phyloP scores from a whole-genome alignment of 2,888 invertebrate species.

The Polia nebulosa region DNA sequence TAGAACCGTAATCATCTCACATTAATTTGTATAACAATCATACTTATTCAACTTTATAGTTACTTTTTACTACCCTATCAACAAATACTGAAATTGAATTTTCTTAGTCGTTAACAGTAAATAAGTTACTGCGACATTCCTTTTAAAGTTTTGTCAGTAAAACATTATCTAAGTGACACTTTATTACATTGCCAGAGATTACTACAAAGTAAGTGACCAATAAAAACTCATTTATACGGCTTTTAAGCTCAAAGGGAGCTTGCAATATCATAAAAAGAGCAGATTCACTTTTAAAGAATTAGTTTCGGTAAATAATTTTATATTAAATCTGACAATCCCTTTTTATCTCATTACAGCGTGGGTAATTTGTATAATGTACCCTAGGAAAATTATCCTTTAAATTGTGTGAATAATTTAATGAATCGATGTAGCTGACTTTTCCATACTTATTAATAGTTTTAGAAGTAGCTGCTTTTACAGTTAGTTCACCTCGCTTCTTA shows the following conservation, averaged over 20 bases:
- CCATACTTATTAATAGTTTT: not conserved
- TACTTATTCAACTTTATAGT: constrained; percentile 6
- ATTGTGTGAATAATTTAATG: not conserved
- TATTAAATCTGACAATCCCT: constrained; percentile 50
- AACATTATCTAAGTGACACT: constrained; percentile 68
- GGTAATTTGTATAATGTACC: constrained; percentile 37
- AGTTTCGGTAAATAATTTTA: constrained; percentile 67
- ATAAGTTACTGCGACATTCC: constrained; percentile 52
- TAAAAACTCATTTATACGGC: constrained; percentile 72
- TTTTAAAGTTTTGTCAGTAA: constrained; percentile 58
- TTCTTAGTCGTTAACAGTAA: constrained; percentile 46
- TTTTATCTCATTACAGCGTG: constrained; percentile 52
- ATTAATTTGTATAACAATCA: not conserved
- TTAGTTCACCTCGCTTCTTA: not conserved
- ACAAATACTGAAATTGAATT: constrained; percentile 10
- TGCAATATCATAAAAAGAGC: constrained; percentile 69
- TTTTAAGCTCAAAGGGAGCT: constrained; percentile 65
- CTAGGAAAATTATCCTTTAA: constrained; percentile 9
- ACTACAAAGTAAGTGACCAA: constrained; percentile 71
- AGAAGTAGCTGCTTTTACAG: not conserved
- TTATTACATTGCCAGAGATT: constrained; percentile 69
- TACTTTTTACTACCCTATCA: constrained; percentile 26
- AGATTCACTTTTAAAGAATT: constrained; percentile 69
- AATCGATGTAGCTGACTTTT: constrained; percentile 2
- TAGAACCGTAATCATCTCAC: not conserved